Evolutionary conservation across 2,797 vertebrate species (phyloP), one percentile per base, ranked within the genome.

Genomic region (Platyrinchus mystaceus): DNA sequence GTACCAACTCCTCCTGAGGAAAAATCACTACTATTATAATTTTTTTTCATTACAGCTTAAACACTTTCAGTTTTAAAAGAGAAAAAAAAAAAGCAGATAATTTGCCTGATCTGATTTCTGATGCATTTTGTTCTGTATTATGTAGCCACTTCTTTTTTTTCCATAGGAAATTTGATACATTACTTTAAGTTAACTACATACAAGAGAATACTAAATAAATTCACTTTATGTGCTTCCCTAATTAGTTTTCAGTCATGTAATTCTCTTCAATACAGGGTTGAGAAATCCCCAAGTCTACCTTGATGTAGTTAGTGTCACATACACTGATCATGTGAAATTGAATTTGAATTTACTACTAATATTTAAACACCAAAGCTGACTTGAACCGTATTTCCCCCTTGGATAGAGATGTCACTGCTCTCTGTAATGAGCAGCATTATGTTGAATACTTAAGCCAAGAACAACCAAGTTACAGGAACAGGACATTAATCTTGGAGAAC

Each of bases 281-380:
- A 97, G 93, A 93, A 96, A 96, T 97, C 90, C 95, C 96, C 89
- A 96, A 94, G 93, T 94, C 93, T 97, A 96, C 94, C 86, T 93
- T 97, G 96, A 97, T 96, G 94, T 97, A 97, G 94, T 96, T 97
- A 97, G 91, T 93, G 91, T 96, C 96, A 81, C 94, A 95, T 95
- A 94, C 95, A 93, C 86, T 95, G 95, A 96, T 96, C 95, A 97
- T 68, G 81, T 95, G 96, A 96, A 95, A 97, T 94, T 96, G 95
- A 97, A 97, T 96, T 96, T 95, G 94, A 97, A 97, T 97, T 97
- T 96, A 96, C 88, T 96, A 97, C 89, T 97, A 95, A 97, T 97
- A 96, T 97, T 97, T 97, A 96, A 97, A 95, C 94, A 92, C 88
- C 20, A 96, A 94, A 92, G 93, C 93, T 94, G 84, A 96, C 94